Base-by-base conservation (phyloP, 2,797 vertebrate genomes). In the Agapornis canus region DNA sequence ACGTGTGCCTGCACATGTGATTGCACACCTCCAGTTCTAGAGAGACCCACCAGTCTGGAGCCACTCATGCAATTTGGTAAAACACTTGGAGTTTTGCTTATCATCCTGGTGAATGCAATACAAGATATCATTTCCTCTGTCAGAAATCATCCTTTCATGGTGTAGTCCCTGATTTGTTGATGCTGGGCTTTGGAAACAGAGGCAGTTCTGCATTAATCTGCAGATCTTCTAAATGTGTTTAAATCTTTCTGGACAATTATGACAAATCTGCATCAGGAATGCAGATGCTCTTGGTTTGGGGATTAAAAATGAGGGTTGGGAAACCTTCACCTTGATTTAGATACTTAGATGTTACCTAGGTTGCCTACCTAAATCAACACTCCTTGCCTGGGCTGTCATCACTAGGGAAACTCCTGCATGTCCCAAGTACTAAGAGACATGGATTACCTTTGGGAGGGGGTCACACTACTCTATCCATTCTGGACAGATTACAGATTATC, bases 81-180 rank as follows among this genome's bases (percentile, higher is more conserved):
- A 43, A 29, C 32, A 5, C 14, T 40, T 8, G 14, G 48, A 3
- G 20, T 32, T 76, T 47, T 42, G 27, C 35, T 43, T 49, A 32
- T 61, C 66, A 49, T 26, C 29, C 42, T 2, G 8, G 47, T 27
- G 26, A 23, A 40, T 5, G 27, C 5, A 23, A 19, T 0, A 1
- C 27, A 7, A 20, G 40, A n/a, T 15, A 26, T 14, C 11, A 2
- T 20, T 63, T 39, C 31, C 49, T 5, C 22, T 1, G 0, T 9
- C 16, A 43, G 19, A 49, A 61, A 13, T 12, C 10, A 20, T 13
- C 18, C 22, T 15, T 42, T n/a, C 1, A 0, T 9, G 40, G 8
- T 11, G 40, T 4, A 9, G 31, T 10, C 23, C 27, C 40, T 29
- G 45, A 6, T 47, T 39, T 26, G n/a, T 16, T 15, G 23, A 37